phyloP scores from a whole-genome alignment of 2,888 invertebrate species.

The Oscheius myriophilus region DNA sequence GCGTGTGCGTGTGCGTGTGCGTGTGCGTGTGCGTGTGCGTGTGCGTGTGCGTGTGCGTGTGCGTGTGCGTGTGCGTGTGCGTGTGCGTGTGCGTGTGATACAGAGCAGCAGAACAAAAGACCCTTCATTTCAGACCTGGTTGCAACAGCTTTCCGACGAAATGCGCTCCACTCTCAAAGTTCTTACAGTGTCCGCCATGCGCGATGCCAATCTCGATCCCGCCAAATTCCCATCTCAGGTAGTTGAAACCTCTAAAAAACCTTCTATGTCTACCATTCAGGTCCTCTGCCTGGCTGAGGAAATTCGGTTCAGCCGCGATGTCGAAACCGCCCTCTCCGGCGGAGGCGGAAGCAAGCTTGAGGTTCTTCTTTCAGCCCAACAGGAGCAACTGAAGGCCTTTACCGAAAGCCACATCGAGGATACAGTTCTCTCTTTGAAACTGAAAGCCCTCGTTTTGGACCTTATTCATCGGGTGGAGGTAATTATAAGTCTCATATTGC shows the following conservation, averaged over 20 bases:
- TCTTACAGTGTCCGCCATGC: constrained; percentile 77
- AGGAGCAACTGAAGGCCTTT: constrained; percentile 18
- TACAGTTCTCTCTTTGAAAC: constrained; percentile 82
- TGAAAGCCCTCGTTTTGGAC: constrained; percentile 90
- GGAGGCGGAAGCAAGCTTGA: constrained; percentile 71
- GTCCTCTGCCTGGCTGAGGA: constrained; percentile 84
- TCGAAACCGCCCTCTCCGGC: constrained; percentile 76
- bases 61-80: no score
- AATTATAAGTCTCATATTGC: no score
- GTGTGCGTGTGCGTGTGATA: no score
- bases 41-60: no score
- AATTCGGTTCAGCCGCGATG: constrained; percentile 84
- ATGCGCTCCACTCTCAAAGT: constrained; percentile 83
- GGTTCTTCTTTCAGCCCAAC: constrained; percentile 3
- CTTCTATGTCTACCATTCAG: background rate
- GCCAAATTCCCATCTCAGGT: constrained; percentile 81
- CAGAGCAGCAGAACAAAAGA: no score
- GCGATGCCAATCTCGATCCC: constrained; percentile 76
- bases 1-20: no score
- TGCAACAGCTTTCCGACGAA: constrained; percentile 83
- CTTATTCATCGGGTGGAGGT: constrained; percentile 88
- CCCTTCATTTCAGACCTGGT: constrained; percentile 75
- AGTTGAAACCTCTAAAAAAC: background rate
- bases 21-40: no score
- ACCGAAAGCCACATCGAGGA: constrained; percentile 21